These are phyloP conservation scores for Squalus acanthias DNA, from an alignment of 2,797 vertebrate genomes.

Conservation along the genomic window DNA sequence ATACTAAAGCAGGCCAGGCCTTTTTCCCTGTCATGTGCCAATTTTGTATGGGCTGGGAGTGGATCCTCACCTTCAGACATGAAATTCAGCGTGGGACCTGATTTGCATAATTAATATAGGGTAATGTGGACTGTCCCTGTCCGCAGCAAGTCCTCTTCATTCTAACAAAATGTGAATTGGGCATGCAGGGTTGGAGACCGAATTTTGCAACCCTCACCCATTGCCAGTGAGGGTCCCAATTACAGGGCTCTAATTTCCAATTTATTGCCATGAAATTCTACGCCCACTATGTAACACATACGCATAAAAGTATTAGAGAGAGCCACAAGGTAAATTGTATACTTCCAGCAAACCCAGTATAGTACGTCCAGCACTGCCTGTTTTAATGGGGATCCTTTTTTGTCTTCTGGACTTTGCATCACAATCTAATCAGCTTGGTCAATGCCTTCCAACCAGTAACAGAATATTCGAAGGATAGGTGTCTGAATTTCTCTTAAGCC, in stretches of 20 bases:
- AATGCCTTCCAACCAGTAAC: neutral
- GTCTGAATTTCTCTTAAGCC: neutral
- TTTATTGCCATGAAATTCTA: neutral
- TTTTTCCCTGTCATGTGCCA: neutral
- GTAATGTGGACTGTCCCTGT: neutral
- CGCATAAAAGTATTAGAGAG: neutral
- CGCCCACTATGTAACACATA: neutral
- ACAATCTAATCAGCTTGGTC: neutral
- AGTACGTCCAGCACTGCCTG: neutral
- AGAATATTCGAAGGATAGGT: neutral
- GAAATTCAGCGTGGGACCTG: neutral
- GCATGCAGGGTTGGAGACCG: too few species aligned
- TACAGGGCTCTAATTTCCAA: neutral
- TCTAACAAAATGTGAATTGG: neutral
- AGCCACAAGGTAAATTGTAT: neutral
- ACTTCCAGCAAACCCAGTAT: neutral
- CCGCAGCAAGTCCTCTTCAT: neutral
- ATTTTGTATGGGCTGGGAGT: neutral
- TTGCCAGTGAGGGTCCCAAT: neutral
- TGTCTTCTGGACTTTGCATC: neutral
- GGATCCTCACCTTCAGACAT: neutral
- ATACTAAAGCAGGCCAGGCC: neutral
- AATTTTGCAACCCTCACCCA: neutral
- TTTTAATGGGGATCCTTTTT: neutral
- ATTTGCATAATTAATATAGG: neutral